These are phyloP conservation scores for Seladonia tumulorum DNA, from an alignment of 2,888 invertebrate species.

Conservation along the genomic window DNA sequence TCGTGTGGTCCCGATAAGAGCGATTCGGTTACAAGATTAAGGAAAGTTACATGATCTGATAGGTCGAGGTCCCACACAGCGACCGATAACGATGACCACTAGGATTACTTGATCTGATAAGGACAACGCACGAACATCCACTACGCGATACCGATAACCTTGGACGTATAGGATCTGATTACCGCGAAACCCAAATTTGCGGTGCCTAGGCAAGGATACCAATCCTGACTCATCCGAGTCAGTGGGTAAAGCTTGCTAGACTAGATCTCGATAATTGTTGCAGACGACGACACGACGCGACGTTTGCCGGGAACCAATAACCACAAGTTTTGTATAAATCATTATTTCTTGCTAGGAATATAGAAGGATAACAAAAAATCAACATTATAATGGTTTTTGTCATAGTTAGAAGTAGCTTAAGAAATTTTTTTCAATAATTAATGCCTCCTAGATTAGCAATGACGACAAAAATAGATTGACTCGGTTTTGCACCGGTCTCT, in stretches of 20 bases:
- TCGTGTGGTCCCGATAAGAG: background rate
- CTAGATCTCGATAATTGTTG: background rate
- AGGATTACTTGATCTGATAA: conserved; percentile 8
- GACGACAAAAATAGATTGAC: too few relatives aligned
- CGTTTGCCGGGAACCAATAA: background rate
- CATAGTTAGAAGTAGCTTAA: too few relatives aligned
- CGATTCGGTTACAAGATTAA: conserved; percentile 10
- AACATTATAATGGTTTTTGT: too few relatives aligned
- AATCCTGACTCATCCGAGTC: background rate
- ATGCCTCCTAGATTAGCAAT: too few relatives aligned
- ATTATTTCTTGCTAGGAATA: too few relatives aligned
- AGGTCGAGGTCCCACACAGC: background rate
- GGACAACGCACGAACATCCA: background rate
- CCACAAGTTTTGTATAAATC: too few relatives aligned
- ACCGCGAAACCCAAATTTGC: background rate
- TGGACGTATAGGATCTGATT: background rate
- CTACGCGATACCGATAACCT: conserved; percentile 4
- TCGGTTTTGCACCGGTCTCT: too few relatives aligned
- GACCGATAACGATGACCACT: background rate
- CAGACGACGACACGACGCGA: background rate
- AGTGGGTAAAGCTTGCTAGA: background rate
- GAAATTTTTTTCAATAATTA: too few relatives aligned
- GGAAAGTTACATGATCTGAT: conserved; percentile 4
- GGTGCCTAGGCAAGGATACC: background rate
- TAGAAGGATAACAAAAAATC: too few relatives aligned